Percentiles rank a stretch among this genome's conserved stretches.
These are phyloP conservation scores for Carabus problematicus DNA, from an alignment of 2,888 invertebrate genomes.

Conservation along the genomic window DNA sequence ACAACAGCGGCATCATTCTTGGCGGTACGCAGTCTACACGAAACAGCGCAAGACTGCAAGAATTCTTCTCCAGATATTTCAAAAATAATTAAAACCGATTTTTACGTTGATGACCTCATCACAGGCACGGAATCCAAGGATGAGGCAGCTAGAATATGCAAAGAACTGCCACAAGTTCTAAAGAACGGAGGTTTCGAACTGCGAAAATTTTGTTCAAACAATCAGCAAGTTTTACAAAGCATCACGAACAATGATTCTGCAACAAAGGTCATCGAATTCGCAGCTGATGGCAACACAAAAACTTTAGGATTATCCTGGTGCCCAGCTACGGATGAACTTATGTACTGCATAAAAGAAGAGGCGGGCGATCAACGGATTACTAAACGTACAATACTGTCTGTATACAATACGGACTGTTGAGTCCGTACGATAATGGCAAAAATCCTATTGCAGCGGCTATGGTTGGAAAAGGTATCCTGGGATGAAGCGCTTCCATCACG, in stretches of 20 bases:
- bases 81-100: constrained; percentile 42
- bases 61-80: constrained; percentile 37
- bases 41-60: constrained; percentile 41
- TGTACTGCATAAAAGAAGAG: no score
- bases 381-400: no score
- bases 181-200: constrained; percentile 31
- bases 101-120: constrained; percentile 46
- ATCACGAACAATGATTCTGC: neutral
- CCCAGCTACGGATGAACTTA: no score
- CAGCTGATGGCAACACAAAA: no score
- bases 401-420: no score
- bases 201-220: constrained; percentile 18
- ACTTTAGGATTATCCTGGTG: no score
- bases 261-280: no score
- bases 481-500: no score
- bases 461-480: no score
- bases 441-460: no score
- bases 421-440: no score
- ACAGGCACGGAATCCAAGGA: constrained; percentile 33
- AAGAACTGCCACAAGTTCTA: constrained; percentile 23
- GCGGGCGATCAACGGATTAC: no score
- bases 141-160: constrained; percentile 21
- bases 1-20: constrained; percentile 28
- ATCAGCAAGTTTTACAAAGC: neutral
- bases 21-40: constrained; percentile 27